phyloP scores from a whole-genome alignment of 2,113 vertebrate genomes.

The Actinemys pallida region DNA sequence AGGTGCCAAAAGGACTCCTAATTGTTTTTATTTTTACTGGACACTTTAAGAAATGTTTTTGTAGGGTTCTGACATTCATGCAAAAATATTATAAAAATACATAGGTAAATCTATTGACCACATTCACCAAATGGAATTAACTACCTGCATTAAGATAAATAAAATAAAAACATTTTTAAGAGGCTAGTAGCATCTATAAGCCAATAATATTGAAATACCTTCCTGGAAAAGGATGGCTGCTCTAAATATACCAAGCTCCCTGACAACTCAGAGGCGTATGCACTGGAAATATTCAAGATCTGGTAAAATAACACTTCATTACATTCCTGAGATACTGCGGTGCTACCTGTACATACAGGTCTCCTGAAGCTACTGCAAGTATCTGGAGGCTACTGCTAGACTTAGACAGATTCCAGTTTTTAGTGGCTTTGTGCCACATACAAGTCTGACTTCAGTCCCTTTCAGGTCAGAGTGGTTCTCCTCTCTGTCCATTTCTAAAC shows the following conservation, averaged over 20 bases:
- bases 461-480: not conserved
- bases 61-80: not conserved
- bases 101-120: not conserved
- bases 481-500: not conserved
- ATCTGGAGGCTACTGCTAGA: not conserved
- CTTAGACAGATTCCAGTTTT: accelerated
- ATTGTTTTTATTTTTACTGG: not conserved
- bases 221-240: not conserved
- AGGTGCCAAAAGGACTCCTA: no score
- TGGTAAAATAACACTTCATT: not conserved
- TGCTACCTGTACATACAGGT: not conserved
- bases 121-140: not conserved
- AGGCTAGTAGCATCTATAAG: not conserved
- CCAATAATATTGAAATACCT: not conserved
- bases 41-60: not conserved
- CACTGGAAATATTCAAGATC: not conserved
- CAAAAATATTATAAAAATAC: not conserved
- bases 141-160: not conserved
- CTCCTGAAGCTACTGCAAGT: not conserved
- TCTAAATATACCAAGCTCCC: not conserved
- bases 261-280: not conserved
- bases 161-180: not conserved
- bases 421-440: not conserved
- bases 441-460: not conserved
- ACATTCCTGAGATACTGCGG: not conserved